Percentiles rank a stretch among this genome's conserved stretches.
Conservation (phyloP, 2,113 vertebrate genomes). For the Athene cunicularia region DNA sequence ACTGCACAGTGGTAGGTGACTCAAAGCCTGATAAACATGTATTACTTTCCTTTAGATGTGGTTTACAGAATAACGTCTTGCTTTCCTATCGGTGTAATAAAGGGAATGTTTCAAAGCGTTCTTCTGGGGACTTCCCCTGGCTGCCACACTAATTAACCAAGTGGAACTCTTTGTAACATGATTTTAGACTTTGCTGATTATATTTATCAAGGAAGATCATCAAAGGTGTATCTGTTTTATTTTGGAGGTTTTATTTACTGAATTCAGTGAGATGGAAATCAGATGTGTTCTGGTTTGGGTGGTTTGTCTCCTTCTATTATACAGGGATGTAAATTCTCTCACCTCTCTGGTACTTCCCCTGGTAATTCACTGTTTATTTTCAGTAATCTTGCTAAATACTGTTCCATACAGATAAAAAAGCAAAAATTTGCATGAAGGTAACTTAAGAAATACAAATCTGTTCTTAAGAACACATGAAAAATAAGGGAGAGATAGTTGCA, state of each 20-base stretch:
- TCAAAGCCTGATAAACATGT: neutral
- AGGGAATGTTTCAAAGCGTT: neutral
- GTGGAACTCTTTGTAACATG: neutral
- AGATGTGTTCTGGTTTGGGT: neutral
- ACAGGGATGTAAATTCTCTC: neutral
- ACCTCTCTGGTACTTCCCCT: neutral
- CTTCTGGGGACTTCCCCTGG: neutral
- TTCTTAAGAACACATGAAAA: neutral
- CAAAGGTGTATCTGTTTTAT: neutral
- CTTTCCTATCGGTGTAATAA: neutral
- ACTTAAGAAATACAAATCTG: fast-evolving
- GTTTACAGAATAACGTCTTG: neutral
- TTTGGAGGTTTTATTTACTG: neutral
- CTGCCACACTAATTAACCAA: slow-evolving; percentile 14
- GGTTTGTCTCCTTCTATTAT: neutral
- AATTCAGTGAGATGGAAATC: neutral
- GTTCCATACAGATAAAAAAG: fast-evolving
- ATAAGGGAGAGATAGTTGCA: neutral
- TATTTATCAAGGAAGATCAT: neutral
- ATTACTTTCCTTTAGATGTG: neutral
- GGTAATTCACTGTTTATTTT: neutral
- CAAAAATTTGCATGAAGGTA: fast-evolving
- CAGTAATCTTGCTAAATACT: neutral
- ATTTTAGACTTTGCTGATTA: neutral
- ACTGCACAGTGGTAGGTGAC: neutral